Base-by-base conservation (phyloP, 2,797 vertebrate species). In the Chrysocyon brachyurus region DNA sequence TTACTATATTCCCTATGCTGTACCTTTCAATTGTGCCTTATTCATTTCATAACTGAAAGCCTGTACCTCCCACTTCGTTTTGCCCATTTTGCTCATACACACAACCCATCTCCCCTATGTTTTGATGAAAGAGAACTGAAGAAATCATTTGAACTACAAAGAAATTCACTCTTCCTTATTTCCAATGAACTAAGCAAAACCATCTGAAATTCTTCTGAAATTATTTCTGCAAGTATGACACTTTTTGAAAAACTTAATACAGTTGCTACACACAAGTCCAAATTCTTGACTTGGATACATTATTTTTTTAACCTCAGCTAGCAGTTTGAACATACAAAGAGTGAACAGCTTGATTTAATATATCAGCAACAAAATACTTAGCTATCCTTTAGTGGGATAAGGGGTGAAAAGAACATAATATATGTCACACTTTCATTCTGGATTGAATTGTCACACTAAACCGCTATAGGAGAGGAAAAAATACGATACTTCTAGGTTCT, bases 321-420 rank as follows among this genome's bases (percentile, higher is more conserved):
- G 28, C 19, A 85, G n/a, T 92, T n/a, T 77, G 31, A 72, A n/a
- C 24, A 56, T 40, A 11, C 1, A 72, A 11, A 73, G 15, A 54
- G 21, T 5, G 28, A 94, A 87, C 49, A 63, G 6, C 40, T 16
- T 52, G 24, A 90, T 49, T 26, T 82, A 22, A 66, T 40, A 15
- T 1, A 0, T 96, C 91, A 96, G 81, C 70, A 90, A n/a, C 31
- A 40, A 78, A 81, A 52, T 94, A 83, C 73, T 89, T 77, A 94
- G 52, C 19, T 91, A 24, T 12, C 54, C n/a, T 95, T 77, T 63
- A 66, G 40, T 0, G 4, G 5, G 87, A 1, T 64, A 84, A 78
- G 6, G 10, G 0, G 2, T 54, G 22, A 85, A 91, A 88, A 95
- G 40, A 95, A 78, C 31, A 78, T 3, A 28, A 68, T 8, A 0